Base-by-base conservation (phyloP, 2,888 invertebrate species). In the Trichogramma evanescens region DNA sequence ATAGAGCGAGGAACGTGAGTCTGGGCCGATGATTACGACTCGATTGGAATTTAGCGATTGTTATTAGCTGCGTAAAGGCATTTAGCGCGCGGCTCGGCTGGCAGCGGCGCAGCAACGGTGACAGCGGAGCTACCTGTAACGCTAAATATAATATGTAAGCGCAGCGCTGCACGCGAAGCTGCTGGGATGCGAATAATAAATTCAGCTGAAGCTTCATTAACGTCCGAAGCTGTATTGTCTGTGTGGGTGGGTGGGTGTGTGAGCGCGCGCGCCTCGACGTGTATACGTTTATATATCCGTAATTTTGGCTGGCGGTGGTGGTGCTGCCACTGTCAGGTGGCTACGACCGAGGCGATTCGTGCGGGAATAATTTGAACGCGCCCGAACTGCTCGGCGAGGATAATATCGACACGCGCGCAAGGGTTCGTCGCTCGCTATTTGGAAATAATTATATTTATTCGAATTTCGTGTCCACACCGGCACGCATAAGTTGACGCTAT, bases 11-110 rank as follows among this genome's bases (percentile, higher is more conserved):
- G 26, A 26, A 26, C 26, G 26, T 26, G 50, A 4, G 7, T 38
- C 50, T 44, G 5, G 51, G 39, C 38, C 59, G 55, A 51, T 55
- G 53, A 53, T 56, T 50, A 53, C 48, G 44, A 45, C 43, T 45
- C 58, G 58, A 62, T 62, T 52, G 56, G 62, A 62, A 62, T 62
- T 62, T 62, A 62, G 58, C 58, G 55, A 50, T 50, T n/a, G 56
- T 49, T 39, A 52, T 44, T 55, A 45, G 41, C n/a, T 10, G 46
- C 13, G 50, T 6, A 41, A 5, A 10, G n/a, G 8, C 6, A 49
- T 10, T 49, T 49, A 9, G 6, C 49, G 9, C 13, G n/a, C n/a
- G n/a, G n/a, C n/a, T n/a, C n/a, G n/a, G n/a, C n/a, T n/a, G n/a
- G n/a, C n/a, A n/a, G n/a, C n/a, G n/a, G n/a, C n/a, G 6, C n/a